These are phyloP conservation scores for Stenopsyche tienmushanensis DNA, from an alignment of 1,140 invertebrate species.

Conservation along the genomic window DNA sequence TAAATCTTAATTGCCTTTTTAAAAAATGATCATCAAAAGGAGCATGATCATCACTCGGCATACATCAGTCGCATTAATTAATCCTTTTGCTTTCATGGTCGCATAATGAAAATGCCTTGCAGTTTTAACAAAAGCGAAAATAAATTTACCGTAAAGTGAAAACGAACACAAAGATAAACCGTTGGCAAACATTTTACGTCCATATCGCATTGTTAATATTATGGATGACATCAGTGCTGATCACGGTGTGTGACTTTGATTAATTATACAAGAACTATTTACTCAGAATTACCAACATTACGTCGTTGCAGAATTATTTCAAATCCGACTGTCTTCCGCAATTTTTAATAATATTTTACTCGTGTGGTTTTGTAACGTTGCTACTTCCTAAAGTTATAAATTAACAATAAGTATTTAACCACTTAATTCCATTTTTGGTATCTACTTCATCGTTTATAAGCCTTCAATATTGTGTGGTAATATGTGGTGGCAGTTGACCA, in stretches of 20 bases:
- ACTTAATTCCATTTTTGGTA: too few relatives aligned
- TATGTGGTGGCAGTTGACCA: too few relatives aligned
- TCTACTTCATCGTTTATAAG: too few relatives aligned
- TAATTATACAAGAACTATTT: not conserved
- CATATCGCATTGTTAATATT: not conserved
- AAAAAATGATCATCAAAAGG: too few relatives aligned
- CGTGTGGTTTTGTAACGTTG: not conserved
- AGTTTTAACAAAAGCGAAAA: not conserved
- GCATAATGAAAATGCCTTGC: not conserved
- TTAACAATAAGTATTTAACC: too few relatives aligned
- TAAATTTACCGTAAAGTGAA: not conserved
- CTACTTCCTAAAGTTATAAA: too few relatives aligned
- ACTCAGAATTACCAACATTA: not conserved
- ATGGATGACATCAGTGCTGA: not conserved
- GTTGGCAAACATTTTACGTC: not conserved
- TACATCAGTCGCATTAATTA: not conserved
- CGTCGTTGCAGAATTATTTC: not conserved
- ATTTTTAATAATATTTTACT: not conserved
- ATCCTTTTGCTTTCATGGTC: not conserved
- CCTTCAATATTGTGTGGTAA: too few relatives aligned
- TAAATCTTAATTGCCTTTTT: too few relatives aligned
- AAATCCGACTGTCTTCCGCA: not conserved
- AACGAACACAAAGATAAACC: not conserved
- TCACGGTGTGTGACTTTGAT: not conserved
- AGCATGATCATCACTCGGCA: too few relatives aligned